Evolutionary conservation across 2,113 vertebrate genomes (phyloP).

Genomic region (Pelecanoides urinatrix): DNA sequence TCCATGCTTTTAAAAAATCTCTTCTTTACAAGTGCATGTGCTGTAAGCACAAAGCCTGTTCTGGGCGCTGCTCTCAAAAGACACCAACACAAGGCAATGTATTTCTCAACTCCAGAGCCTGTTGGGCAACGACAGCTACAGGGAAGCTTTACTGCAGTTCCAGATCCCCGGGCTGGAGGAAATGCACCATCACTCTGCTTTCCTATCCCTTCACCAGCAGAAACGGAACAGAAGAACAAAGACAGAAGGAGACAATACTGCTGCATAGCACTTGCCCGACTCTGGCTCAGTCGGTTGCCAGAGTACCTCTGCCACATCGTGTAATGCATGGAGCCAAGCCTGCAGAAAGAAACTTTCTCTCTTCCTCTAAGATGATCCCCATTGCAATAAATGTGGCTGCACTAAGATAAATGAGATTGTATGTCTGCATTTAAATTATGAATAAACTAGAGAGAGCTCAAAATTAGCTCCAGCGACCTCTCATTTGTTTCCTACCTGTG

Average conservation of each 20-base stretch:
- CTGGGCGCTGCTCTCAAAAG: not conserved
- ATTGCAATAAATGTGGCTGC: not conserved
- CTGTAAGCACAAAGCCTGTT: not conserved
- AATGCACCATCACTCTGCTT: not conserved
- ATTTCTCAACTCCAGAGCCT: not conserved
- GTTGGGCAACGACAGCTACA: not conserved
- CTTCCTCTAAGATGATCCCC: not conserved
- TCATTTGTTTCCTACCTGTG: not conserved
- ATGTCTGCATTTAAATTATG: not conserved
- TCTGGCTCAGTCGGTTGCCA: not conserved
- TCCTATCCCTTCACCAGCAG: not conserved
- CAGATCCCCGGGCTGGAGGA: not conserved
- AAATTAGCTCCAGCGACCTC: not conserved
- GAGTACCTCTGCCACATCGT: not conserved
- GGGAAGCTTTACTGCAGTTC: not conserved
- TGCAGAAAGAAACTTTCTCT: not conserved
- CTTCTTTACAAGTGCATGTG: not conserved
- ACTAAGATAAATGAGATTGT: not conserved
- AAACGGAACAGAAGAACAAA: not conserved
- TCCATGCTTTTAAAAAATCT: not conserved
- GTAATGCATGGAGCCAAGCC: not conserved
- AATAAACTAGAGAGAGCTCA: not conserved
- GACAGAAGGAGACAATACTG: not conserved
- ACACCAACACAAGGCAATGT: not conserved
- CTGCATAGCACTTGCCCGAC: not conserved